Percentiles rank a stretch among this genome's conserved stretches.
phyloP scores from a whole-genome alignment of 2,797 vertebrate species.

The Ctenopoma multispine region DNA sequence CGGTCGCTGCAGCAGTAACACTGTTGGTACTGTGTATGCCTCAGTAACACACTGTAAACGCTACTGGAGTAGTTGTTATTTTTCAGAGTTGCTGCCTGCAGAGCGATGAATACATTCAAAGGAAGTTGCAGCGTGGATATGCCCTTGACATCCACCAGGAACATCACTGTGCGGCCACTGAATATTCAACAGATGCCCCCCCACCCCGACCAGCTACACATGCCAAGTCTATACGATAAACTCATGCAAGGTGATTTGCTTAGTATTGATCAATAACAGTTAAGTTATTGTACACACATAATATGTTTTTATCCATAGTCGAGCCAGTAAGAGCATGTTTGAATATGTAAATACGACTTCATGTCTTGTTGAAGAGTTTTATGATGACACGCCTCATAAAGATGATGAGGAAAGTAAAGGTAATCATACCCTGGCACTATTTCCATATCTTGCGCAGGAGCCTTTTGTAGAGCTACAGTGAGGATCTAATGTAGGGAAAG shows the following conservation, averaged over 20 bases:
- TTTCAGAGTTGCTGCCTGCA: constrained; percentile 35
- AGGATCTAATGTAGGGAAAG: constrained; percentile 53
- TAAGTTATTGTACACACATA: not conserved
- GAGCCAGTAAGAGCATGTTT: not conserved
- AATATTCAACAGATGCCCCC: constrained; percentile 66
- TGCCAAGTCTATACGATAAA: not conserved
- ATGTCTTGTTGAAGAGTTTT: constrained; percentile 19
- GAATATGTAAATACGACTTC: not conserved
- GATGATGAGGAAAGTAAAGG: constrained; percentile 14
- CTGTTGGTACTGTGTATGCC: too few relatives aligned
- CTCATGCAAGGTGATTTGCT: too few relatives aligned
- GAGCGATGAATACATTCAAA: constrained; percentile 45
- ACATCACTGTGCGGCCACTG: constrained; percentile 34
- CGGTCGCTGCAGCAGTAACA: not conserved
- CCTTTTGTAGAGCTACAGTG: constrained; percentile 22
- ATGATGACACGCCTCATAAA: constrained; percentile 24
- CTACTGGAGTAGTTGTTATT: not conserved
- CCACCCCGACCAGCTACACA: too few relatives aligned
- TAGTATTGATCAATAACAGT: too few relatives aligned
- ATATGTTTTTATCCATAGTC: too few relatives aligned
- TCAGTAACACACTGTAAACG: too few relatives aligned
- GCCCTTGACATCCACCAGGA: constrained; percentile 62
- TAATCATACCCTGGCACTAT: not conserved
- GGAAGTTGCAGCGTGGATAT: constrained; percentile 25
- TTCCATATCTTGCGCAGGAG: constrained; percentile 35